Base-by-base conservation (phyloP, 1,140 invertebrate species). In the Mizuhopecten yessoensis region DNA sequence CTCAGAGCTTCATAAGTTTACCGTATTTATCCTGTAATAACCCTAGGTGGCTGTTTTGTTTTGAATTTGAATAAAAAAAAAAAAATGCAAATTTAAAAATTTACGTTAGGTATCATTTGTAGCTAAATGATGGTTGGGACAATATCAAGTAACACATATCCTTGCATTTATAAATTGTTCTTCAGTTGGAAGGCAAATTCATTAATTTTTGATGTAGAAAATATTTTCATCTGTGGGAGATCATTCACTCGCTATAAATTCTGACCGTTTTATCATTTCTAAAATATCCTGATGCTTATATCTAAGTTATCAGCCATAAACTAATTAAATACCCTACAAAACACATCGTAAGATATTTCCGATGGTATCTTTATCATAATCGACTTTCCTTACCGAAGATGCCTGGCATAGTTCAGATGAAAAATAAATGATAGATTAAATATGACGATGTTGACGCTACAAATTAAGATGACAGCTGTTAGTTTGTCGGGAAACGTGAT, bases 401-500 rank as follows among this genome's bases (percentile, higher is more conserved):
- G n/a, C 15, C 57, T n/a, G n/a, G 57, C 57, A 75, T 29, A 75
- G n/a, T n/a, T 75, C 57, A n/a, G 57, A 75, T 75, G 57, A 75
- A 75, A 75, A n/a, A 1, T 17, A 75, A 75, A 75, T 17, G 23
- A 29, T 29, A 75, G 57, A 75, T 75, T 75, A 75, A 75, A 75
- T 75, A 75, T n/a, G 57, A 75, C 29, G 57, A 75, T 75, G 57
- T 75, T 75, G 57, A 75, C 57, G 57, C 5, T 75, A 75, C 57
- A 75, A 75, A 75, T 75, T 75, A 75, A 75, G 23, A 29, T 13
- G 57, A 75, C 57, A 75, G 57, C 57, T 75, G 57, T 29, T 75
- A 29, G n/a, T 75, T 75, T 75, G 9, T 75, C 57, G 57, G 57
- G n/a, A 11, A 75, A 75, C 23, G 57, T 75, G 57, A 75, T 75